Conservation (phyloP, 1,140 invertebrate species). For the Drosophila sechellia region DNA sequence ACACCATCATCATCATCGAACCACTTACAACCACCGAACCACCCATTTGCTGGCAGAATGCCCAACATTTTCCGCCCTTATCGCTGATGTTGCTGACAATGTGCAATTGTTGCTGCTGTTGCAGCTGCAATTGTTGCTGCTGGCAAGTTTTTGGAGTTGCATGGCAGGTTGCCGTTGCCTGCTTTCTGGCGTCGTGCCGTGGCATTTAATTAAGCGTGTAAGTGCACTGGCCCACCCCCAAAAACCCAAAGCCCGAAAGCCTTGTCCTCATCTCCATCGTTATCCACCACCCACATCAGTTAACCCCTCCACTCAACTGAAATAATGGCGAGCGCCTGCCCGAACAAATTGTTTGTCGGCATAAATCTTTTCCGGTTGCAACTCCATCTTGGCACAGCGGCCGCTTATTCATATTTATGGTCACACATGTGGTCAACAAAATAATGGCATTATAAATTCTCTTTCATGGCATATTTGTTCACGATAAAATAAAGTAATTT, state of each 20-base stretch:
- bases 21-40: constrained; percentile 7
- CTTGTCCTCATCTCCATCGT: not conserved
- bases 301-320: constrained; percentile 1
- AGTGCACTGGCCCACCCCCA: constrained; percentile 47
- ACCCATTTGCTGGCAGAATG: constrained; percentile 53
- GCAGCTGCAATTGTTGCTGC: constrained; percentile 7
- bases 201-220: constrained; percentile 81
- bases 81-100: constrained; percentile 79
- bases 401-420: constrained; percentile 11
- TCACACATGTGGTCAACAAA: not conserved
- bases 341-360: constrained; percentile 47
- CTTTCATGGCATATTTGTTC: not conserved
- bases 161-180: constrained; percentile 43
- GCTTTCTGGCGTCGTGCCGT: constrained; percentile 55
- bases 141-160: constrained; percentile 50
- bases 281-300: constrained; percentile 4
- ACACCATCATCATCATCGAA: constrained; percentile 1
- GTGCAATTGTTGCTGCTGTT: constrained; percentile 54
- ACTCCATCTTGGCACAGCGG: constrained; percentile 8
- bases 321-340: constrained; percentile 22
- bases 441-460: constrained; percentile 24
- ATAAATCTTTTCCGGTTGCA: constrained; percentile 29
- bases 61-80: constrained; percentile 63
- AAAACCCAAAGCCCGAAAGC: not conserved
- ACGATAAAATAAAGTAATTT: constrained; percentile 15